phyloP scores from a whole-genome alignment of 2,888 invertebrate species.

The Polylopha cassiicola region DNA sequence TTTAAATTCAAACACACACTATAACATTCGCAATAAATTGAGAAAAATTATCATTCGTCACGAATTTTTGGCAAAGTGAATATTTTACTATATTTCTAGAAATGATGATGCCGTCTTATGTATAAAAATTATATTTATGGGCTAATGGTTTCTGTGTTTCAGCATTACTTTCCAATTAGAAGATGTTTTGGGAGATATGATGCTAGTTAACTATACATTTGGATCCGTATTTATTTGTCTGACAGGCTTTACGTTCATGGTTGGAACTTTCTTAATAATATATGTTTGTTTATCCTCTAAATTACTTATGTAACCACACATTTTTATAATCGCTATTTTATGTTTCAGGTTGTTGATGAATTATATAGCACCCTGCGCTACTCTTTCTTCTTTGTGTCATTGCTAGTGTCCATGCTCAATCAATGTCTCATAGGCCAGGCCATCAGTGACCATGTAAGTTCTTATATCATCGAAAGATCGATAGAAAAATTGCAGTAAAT shows the following conservation, averaged over 20 bases:
- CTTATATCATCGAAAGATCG: too few relatives aligned
- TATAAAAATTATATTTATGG: slow-evolving; percentile 20
- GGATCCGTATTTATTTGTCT: slow-evolving; percentile 62
- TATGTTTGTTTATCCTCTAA: neutral
- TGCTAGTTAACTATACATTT: slow-evolving; percentile 54
- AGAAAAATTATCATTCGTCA: slow-evolving; percentile 47
- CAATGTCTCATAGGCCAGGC: slow-evolving; percentile 61
- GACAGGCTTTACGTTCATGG: slow-evolving; percentile 60
- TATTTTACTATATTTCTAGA: slow-evolving; percentile 4
- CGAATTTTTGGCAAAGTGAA: slow-evolving; percentile 47
- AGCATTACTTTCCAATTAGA: slow-evolving; percentile 51
- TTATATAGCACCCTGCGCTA: slow-evolving; percentile 53
- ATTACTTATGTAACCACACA: too few relatives aligned
- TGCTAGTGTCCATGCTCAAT: slow-evolving; percentile 50
- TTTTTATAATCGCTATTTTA: slow-evolving; percentile 8
- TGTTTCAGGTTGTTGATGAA: slow-evolving; percentile 53
- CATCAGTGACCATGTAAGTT: slow-evolving; percentile 57
- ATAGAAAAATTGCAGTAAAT: too few relatives aligned
- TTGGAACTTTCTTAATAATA: slow-evolving; percentile 28
- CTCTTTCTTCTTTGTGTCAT: slow-evolving; percentile 53
- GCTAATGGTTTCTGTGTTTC: slow-evolving; percentile 29
- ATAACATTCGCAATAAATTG: slow-evolving; percentile 38
- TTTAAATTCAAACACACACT: slow-evolving; percentile 33
- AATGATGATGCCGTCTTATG: neutral
- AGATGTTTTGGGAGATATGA: slow-evolving; percentile 47